These are phyloP conservation scores for Artibeus lituratus DNA, from an alignment of 2,797 vertebrate genomes.

Conservation along the genomic window DNA sequence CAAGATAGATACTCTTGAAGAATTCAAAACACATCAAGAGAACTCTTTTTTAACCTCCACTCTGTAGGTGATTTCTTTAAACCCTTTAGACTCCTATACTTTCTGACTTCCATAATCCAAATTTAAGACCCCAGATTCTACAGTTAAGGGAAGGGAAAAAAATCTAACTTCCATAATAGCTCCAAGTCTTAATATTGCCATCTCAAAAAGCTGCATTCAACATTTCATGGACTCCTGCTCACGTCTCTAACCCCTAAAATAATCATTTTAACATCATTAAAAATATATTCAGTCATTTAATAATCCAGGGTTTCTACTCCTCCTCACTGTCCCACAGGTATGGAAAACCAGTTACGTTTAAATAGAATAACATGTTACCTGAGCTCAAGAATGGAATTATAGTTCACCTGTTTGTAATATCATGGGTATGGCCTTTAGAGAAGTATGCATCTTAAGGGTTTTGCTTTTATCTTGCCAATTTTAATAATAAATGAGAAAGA, in stretches of 20 bases:
- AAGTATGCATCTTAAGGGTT: not conserved
- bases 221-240: not conserved
- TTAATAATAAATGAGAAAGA: conserved; percentile 26
- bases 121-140: conserved; percentile 76
- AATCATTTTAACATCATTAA: not conserved
- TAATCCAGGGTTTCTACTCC: not conserved
- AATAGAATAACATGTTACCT: not conserved
- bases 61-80: conserved; percentile 70
- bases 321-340: not conserved
- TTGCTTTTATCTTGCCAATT: conserved; percentile 24
- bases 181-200: conserved; percentile 19
- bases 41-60: conserved; percentile 56
- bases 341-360: conserved; percentile 11
- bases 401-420: conserved; percentile 4
- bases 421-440: not conserved
- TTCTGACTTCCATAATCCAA: conserved; percentile 74
- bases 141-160: not conserved
- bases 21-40: conserved; percentile 70
- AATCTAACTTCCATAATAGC: not conserved
- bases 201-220: not conserved
- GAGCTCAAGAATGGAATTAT: not conserved
- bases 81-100: conserved; percentile 45
- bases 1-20: conserved; percentile 79
- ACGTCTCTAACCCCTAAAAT: not conserved
- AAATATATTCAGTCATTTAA: not conserved